These are phyloP conservation scores for Amblyraja radiata DNA, from an alignment of 2,797 vertebrate species.

Conservation along the genomic window DNA sequence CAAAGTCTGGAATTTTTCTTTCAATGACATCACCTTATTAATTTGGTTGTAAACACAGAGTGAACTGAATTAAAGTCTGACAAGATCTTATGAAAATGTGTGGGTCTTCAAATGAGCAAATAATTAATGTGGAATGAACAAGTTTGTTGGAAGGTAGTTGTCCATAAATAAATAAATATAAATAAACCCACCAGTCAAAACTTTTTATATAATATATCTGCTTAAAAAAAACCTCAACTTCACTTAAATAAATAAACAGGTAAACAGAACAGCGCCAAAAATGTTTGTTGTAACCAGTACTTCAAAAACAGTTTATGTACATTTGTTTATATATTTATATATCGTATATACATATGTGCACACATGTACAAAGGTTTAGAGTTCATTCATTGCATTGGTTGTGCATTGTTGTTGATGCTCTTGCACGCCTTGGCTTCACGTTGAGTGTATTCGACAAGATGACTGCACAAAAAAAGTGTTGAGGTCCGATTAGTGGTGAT, in stretches of 20 bases:
- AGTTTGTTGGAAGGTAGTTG: constrained; percentile 34
- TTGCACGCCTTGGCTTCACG: constrained; percentile 38
- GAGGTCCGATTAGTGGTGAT: constrained; percentile 26
- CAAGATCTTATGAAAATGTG: not conserved
- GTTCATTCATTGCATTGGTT: constrained; percentile 74
- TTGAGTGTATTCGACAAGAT: constrained; percentile 14
- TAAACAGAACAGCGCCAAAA: constrained; percentile 2
- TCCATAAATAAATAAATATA: constrained; percentile 68
- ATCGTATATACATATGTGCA: not conserved
- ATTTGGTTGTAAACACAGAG: constrained; percentile 35
- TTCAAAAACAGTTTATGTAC: constrained; percentile 18
- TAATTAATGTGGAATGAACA: constrained; percentile 37
- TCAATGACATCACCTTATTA: not conserved
- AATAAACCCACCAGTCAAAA: constrained; percentile 50
- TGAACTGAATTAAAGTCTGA: constrained; percentile 31
- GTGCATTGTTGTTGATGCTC: constrained; percentile 63
- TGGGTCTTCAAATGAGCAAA: constrained; percentile 19
- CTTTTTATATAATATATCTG: constrained; percentile 30
- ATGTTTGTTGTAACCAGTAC: constrained; percentile 10
- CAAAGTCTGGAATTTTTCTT: constrained; percentile 32
- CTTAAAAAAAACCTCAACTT: constrained; percentile 22
- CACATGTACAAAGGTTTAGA: constrained; percentile 30
- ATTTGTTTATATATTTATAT: not conserved
- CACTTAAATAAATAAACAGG: constrained; percentile 38
- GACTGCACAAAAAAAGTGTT: not conserved